Percentiles rank a stretch among this genome's conserved stretches.
Evolutionary conservation across 2,888 invertebrate species (phyloP).

Genomic region (Blomia tropicalis): DNA sequence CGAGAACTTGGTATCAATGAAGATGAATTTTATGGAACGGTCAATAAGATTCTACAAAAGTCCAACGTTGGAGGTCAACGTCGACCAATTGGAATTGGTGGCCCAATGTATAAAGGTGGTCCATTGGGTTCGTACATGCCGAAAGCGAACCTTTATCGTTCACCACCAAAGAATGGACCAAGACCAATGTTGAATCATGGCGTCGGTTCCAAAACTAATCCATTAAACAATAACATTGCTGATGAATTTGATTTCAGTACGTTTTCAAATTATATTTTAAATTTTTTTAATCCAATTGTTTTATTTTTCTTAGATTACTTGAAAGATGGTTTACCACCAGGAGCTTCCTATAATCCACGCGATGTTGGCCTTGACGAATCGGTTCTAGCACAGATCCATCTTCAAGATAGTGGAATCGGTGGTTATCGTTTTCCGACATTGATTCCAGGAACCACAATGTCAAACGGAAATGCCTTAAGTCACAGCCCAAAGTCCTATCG

Average conservation of each 20-base stretch:
- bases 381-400: constrained; percentile 18
- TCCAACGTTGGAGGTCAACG: not conserved
- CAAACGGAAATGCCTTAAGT: not conserved
- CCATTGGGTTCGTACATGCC: not conserved
- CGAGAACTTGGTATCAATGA: constrained; percentile 13
- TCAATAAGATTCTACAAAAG: constrained; percentile 8
- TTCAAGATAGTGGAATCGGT: constrained; percentile 13
- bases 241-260: constrained; percentile 12
- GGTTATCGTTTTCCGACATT: not conserved
- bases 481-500: not conserved
- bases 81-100: not conserved
- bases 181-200: not conserved
- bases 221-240: not conserved
- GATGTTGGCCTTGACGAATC: constrained; percentile 22
- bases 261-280: not conserved
- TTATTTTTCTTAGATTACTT: not conserved
- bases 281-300: no score
- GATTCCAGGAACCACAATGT: not conserved
- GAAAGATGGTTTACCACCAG: constrained; percentile 19
- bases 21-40: constrained; percentile 11
- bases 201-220: no score
- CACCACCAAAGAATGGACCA: constrained; percentile 3
- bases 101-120: not conserved
- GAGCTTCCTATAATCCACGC: constrained; percentile 22
- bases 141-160: not conserved